Conservation (phyloP, 2,888 invertebrate genomes). For the Micoletzkya japonica region DNA sequence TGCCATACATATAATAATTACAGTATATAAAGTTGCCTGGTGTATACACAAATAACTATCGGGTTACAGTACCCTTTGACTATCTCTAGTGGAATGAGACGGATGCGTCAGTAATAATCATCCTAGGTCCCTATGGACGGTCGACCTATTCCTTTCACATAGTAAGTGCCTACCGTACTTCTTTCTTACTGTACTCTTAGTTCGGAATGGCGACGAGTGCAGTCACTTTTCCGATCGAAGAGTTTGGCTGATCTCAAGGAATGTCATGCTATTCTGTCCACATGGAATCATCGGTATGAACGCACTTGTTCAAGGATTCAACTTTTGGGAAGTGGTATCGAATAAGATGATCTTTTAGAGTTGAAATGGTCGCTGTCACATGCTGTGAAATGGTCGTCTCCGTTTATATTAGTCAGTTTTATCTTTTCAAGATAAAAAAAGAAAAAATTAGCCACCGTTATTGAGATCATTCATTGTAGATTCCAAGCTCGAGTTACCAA, state of each 20-base stretch:
- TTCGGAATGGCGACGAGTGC: constrained; percentile 43
- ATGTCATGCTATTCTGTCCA: constrained; percentile 34
- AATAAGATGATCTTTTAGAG: not conserved
- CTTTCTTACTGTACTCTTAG: constrained; percentile 21
- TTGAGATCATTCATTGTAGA: not conserved
- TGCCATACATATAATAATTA: not conserved
- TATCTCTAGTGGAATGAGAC: no score
- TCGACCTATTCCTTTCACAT: constrained; percentile 14
- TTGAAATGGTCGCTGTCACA: constrained; percentile 4
- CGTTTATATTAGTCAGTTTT: not conserved
- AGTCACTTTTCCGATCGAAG: constrained; percentile 32
- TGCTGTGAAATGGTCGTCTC: constrained; percentile 18
- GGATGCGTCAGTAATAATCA: no score
- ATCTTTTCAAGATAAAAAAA: not conserved
- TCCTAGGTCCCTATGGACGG: constrained; percentile 1
- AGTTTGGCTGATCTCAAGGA: constrained; percentile 36
- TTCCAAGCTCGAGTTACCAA: not conserved
- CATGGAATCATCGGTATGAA: constrained; percentile 30
- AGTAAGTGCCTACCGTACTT: constrained; percentile 4
- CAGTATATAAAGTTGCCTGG: not conserved
- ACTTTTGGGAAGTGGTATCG: not conserved
- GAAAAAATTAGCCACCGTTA: not conserved
- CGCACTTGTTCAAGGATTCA: not conserved
- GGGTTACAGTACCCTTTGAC: not conserved
- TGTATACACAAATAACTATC: not conserved